Percentiles rank a stretch among this genome's conserved stretches.
phyloP scores from a whole-genome alignment of 2,888 invertebrate species.

The Sussaba pulchella region DNA sequence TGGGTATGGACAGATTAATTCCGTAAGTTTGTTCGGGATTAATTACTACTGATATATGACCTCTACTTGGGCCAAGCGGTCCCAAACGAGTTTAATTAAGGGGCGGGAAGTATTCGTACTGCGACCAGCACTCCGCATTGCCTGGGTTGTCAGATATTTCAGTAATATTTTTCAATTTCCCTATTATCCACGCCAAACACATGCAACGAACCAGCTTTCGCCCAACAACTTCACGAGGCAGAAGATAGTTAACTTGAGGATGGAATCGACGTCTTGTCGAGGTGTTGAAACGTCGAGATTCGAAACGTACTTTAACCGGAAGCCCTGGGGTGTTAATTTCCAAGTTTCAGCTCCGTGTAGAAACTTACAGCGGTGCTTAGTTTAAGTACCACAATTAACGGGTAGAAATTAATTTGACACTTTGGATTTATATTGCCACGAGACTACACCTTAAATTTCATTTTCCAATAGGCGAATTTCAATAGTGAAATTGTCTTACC shows the following conservation, averaged over 20 bases:
- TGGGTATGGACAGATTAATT: no score
- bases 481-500: background rate
- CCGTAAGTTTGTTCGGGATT: no score
- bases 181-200: background rate
- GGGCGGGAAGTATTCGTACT: no score
- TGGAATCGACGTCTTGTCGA: background rate
- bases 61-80: no score
- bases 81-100: no score
- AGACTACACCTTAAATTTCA: slow-evolving; percentile 3
- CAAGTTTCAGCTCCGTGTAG: slow-evolving; percentile 33
- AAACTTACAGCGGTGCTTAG: slow-evolving; percentile 44
- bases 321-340: slow-evolving; percentile 40
- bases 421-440: background rate
- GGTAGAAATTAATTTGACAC: slow-evolving; percentile 35
- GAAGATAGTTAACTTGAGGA: background rate
- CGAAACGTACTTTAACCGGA: slow-evolving; percentile 51
- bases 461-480: background rate
- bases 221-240: background rate
- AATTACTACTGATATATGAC: no score
- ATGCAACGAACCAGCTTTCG: background rate
- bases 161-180: background rate
- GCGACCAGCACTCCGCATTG: no score
- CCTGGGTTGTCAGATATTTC: background rate
- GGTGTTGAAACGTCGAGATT: slow-evolving; percentile 50
- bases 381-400: slow-evolving; percentile 42